These are phyloP conservation scores for Dichetophora obliterata DNA, from an alignment of 2,888 invertebrate species.

Conservation along the genomic window DNA sequence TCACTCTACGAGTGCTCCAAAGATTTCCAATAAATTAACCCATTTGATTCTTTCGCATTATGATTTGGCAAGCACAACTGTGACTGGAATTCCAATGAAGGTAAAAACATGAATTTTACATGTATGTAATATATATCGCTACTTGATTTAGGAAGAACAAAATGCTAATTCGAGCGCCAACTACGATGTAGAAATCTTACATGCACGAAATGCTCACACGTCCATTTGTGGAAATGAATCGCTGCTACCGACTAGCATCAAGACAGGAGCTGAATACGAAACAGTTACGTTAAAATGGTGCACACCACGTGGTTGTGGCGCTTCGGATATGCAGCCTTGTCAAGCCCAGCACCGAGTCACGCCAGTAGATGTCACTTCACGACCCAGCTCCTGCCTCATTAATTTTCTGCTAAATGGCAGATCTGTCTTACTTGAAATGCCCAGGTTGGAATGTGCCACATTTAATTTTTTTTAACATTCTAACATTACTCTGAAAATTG, in stretches of 20 bases:
- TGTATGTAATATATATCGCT: background rate
- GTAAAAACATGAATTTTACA: slow-evolving; percentile 40
- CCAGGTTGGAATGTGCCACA: slow-evolving; percentile 69
- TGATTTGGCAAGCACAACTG: slow-evolving; percentile 93
- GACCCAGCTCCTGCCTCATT: slow-evolving; percentile 96
- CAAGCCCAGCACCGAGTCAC: slow-evolving; percentile 91
- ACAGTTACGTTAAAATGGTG: slow-evolving; percentile 95
- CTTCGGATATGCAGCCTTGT: slow-evolving; percentile 84
- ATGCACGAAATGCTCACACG: slow-evolving; percentile 87
- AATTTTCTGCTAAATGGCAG: slow-evolving; percentile 96
- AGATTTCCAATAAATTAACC: slow-evolving; percentile 81
- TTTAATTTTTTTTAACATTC: background rate
- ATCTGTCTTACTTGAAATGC: slow-evolving; percentile 93
- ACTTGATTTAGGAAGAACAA: slow-evolving; percentile 81
- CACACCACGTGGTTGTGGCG: slow-evolving; percentile 90
- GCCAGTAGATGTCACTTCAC: slow-evolving; percentile 95
- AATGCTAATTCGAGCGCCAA: slow-evolving; percentile 98
- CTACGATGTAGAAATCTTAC: slow-evolving; percentile 98
- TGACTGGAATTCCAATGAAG: slow-evolving; percentile 99
- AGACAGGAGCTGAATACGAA: slow-evolving; percentile 82
- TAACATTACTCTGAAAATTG: slow-evolving; percentile 28
- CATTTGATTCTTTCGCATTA: slow-evolving; percentile 87
- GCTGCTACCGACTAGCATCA: slow-evolving; percentile 72
- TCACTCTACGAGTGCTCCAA: slow-evolving; percentile 82
- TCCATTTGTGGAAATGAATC: slow-evolving; percentile 81